A percentile compares a stretch with the other conserved stretches of the same genome.
These are phyloP conservation scores for Ethmia dodecea DNA, from an alignment of 2,888 invertebrate species.

Conservation along the genomic window DNA sequence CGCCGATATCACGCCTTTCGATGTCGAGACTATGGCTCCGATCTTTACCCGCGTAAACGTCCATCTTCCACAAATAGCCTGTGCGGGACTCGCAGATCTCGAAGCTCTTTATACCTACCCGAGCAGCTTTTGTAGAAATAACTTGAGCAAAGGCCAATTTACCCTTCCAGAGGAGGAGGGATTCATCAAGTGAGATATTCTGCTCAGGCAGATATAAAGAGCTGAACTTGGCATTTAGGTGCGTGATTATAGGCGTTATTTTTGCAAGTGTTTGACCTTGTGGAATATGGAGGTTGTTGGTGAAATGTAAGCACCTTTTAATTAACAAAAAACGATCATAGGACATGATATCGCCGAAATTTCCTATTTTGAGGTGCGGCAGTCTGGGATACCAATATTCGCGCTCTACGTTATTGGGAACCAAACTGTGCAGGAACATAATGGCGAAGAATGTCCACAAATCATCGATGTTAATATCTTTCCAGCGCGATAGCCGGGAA, in stretches of 20 bases:
- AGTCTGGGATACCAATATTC: conserved; percentile 12
- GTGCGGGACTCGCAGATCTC: conserved; percentile 23
- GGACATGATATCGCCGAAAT: conserved; percentile 5
- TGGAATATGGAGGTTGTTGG: conserved; percentile 8
- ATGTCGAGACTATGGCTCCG: not conserved
- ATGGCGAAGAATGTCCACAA: conserved; percentile 6
- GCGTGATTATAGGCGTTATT: conserved; percentile 5
- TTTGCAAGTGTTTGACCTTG: conserved; percentile 9
- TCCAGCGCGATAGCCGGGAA: not conserved
- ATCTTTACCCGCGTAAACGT: conserved; percentile 2
- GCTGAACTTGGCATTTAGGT: conserved; percentile 12
- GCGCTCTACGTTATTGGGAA: conserved; percentile 9
- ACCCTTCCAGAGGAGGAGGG: conserved; percentile 20
- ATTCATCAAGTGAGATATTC: conserved; percentile 20
- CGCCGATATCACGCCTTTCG: not conserved
- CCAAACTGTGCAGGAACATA: conserved; percentile 8
- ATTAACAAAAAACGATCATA: conserved; percentile 11
- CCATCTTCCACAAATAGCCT: conserved; percentile 21
- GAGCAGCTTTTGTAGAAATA: conserved; percentile 16
- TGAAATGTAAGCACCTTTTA: conserved; percentile 13
- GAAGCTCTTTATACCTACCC: conserved; percentile 18
- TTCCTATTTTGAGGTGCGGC: conserved; percentile 1
- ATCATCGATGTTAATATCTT: conserved; percentile 1
- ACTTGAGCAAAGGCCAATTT: conserved; percentile 17
- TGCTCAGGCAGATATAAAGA: conserved; percentile 12